phyloP scores from a whole-genome alignment of 2,797 vertebrate genomes.

The Champsocephalus esox region DNA sequence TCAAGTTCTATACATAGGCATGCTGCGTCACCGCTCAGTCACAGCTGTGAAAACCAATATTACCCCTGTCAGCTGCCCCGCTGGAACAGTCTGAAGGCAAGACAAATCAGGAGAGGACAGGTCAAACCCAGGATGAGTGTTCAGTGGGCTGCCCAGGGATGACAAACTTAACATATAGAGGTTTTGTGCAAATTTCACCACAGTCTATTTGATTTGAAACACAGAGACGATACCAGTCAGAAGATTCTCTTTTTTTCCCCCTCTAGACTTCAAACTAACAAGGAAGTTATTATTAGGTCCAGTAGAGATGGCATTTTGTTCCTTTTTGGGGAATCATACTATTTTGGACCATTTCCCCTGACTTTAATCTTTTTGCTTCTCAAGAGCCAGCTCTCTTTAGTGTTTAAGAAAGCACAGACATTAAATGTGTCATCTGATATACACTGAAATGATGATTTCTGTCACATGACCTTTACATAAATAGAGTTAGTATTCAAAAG shows the following conservation, averaged over 20 bases:
- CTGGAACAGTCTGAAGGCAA: conserved; percentile 79
- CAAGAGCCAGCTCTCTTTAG: conserved; percentile 70
- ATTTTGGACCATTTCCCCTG: conserved; percentile 61
- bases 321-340: conserved; percentile 50
- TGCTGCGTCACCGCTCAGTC: conserved; percentile 85
- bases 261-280: conserved; percentile 58
- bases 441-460: conserved; percentile 82
- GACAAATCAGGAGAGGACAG: conserved; percentile 77
- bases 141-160: conserved; percentile 66
- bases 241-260: conserved; percentile 50
- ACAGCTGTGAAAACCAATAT: conserved; percentile 83
- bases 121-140: conserved; percentile 66
- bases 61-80: conserved; percentile 72
- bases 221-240: conserved; percentile 74
- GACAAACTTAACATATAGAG: conserved; percentile 75
- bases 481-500: conserved; percentile 81
- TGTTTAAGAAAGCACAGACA: conserved; percentile 80
- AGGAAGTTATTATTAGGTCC: conserved; percentile 70
- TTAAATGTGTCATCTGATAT: conserved; percentile 76
- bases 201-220: conserved; percentile 80
- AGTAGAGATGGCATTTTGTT: conserved; percentile 57
- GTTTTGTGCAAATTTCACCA: conserved; percentile 83
- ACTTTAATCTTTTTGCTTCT: conserved; percentile 63
- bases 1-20: conserved; percentile 83
- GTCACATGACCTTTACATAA: conserved; percentile 83